Evolutionary conservation across 2,888 invertebrate species (phyloP), one percentile per base, ranked within the genome.

Genomic region (Amblyjoppa proteus): DNA sequence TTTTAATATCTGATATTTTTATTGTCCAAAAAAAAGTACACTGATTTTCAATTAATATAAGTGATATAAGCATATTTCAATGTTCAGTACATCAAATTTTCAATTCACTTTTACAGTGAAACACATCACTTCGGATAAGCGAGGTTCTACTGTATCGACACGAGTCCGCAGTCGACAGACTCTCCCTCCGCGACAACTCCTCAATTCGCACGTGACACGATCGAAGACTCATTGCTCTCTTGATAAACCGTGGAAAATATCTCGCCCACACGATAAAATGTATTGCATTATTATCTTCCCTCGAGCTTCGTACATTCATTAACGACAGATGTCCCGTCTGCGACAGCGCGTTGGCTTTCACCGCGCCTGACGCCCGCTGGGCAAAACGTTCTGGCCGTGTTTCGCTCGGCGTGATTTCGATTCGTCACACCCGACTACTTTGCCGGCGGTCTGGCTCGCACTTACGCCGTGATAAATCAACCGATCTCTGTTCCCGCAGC

Each of bases 401-500:
- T 84, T 84, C 85, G 79, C 84, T 81, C 73, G 81, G 78, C 84
- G 84, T 69, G 76, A 88, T 84, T 84, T 82, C 77, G 80, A 88
- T 88, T 85, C 68, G 87, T 87, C 75, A 88, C 83, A 81, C 85
- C 81, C 87, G 84, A 80, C 81, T 81, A 84, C 83, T 87, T 85
- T 76, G 71, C 87, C 71, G 81, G 85, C 78, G 84, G 84, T 77
- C 81, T 84, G 83, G 83, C 69, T 84, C 73, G 86, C 77, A 85
- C 86, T 88, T 87, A 87, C 75, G 81, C 74, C 79, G 70, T 81
- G 81, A 88, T 88, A 88, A 87, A 88, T 87, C 87, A 88, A 87
- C 83, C 31, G 73, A 31, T 64, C 73, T 77, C 53, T 68, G 56
- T 56, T 81, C 58, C 74, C 69, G 13, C 79, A 25, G 58, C 34